A percentile compares a stretch with the other conserved stretches of the same genome.
These are phyloP conservation scores for Amorpha juglandis DNA, from an alignment of 2,888 invertebrate species.

Conservation along the genomic window DNA sequence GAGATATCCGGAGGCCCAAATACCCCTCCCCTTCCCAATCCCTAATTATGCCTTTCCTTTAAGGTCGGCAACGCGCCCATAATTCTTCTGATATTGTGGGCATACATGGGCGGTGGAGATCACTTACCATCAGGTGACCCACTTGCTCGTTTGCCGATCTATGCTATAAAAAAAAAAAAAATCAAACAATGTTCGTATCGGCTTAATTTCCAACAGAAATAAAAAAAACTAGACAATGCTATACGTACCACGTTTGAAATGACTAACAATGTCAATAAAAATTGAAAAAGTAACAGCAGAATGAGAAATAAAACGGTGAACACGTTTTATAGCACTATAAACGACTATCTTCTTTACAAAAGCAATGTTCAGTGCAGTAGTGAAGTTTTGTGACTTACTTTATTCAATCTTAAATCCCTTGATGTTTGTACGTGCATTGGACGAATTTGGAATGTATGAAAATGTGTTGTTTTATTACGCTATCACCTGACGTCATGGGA, in stretches of 20 bases:
- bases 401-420: constrained; percentile 23
- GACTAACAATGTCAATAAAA: constrained; percentile 22
- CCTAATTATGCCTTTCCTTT: too few relatives aligned
- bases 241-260: constrained; percentile 11
- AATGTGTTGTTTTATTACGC: constrained; percentile 7
- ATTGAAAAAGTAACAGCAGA: constrained; percentile 22
- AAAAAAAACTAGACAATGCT: neutral
- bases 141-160: too few relatives aligned
- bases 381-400: constrained; percentile 23
- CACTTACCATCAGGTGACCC: too few relatives aligned
- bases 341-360: constrained; percentile 25
- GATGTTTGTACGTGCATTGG: constrained; percentile 16
- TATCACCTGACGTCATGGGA: neutral
- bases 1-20: too few relatives aligned
- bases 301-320: constrained; percentile 24
- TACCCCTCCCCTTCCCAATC: too few relatives aligned
- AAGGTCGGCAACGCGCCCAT: too few relatives aligned
- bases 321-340: constrained; percentile 19
- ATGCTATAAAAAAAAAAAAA: too few relatives aligned
- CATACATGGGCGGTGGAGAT: too few relatives aligned
- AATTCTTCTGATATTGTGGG: too few relatives aligned
- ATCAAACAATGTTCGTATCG: neutral
- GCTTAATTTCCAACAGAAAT: neutral
- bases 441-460: constrained; percentile 15
- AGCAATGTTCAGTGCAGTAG: constrained; percentile 21